Percentiles rank a stretch among this genome's conserved stretches.
Conservation (phyloP, 2,888 invertebrate genomes). For the Polyommatus icarus region DNA sequence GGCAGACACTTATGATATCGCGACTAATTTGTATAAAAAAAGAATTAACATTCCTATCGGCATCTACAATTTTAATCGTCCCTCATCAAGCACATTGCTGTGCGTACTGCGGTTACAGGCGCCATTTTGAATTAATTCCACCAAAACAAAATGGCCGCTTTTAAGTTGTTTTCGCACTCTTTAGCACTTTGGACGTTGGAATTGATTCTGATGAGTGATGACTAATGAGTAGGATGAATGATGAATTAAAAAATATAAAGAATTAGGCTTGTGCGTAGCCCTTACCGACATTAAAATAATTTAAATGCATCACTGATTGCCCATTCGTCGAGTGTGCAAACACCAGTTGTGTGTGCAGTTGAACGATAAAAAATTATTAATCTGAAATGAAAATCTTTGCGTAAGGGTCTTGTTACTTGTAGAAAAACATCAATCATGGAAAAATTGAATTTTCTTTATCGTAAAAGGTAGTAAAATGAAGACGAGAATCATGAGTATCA, state of each 20-base stretch:
- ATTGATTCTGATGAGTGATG: not conserved
- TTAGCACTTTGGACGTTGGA: not conserved
- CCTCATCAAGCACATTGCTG: conserved; percentile 71
- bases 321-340: conserved; percentile 11
- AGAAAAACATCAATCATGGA: conserved; percentile 23
- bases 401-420: conserved; percentile 42
- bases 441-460: conserved; percentile 29
- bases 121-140: conserved; percentile 77
- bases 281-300: too few relatives aligned
- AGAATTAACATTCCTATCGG: conserved; percentile 62
- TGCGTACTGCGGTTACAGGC: conserved; percentile 62
- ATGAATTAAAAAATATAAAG: too few relatives aligned
- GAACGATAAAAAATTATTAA: conserved; percentile 68
- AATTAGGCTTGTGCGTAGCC: too few relatives aligned
- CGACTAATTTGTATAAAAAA: conserved; percentile 45
- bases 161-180: not conserved
- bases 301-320: too few relatives aligned
- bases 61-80: conserved; percentile 70
- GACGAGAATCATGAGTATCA: not conserved
- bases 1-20: conserved; percentile 29
- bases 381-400: conserved; percentile 55
- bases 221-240: too few relatives aligned
- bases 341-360: conserved; percentile 46
- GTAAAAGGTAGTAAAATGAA: not conserved
- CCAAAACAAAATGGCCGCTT: conserved; percentile 67